Evolutionary conservation across 2,888 invertebrate species (phyloP), one percentile per base, ranked within the genome.

Genomic region (Tipula unca): DNA sequence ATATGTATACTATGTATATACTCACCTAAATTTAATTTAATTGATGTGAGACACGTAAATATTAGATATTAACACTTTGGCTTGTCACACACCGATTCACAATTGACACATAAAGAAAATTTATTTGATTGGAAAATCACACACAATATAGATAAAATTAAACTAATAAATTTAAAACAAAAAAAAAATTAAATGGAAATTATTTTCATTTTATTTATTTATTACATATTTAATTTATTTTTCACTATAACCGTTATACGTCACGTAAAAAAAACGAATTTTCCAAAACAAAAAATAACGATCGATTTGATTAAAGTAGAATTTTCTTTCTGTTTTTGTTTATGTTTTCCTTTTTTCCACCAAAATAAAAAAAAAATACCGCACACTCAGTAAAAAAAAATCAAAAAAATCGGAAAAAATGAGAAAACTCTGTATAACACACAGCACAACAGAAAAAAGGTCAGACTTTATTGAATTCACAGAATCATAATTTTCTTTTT

Each of bases 261-360:
- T 25, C 17, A 48, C 48, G 17, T 17, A 48, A 48, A 6, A 48
- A 48, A 48, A 54, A 54, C 20, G 25, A 69, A 69, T 69, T 69
- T 69, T 69, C 69, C 20, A 25, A 69, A 69, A 69, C 69, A 69
- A 54, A 54, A 39, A 13, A n/a, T 17, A 69, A 69, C 69, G 69
- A 69, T 69, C 69, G 69, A 69, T 69, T 69, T 69, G 69, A 69
- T 69, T 69, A 69, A 69, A 69, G 69, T 69, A 69, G 69, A 69
- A 25, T 69, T 69, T 69, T 69, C 69, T 69, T 69, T 69, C 69
- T 69, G 25, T 69, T 69, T 69, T 69, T 69, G 69, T 69, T 69
- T 69, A 25, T 69, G 25, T 69, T 69, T 69, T 69, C 69, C 69
- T 69, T 69, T 69, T 25, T 69, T 69, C 69, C 69, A 69, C 69